Percentiles rank a stretch among this genome's conserved stretches.
Evolutionary conservation across 2,797 vertebrate species (phyloP).

Genomic region (Chromobotia macracanthus): DNA sequence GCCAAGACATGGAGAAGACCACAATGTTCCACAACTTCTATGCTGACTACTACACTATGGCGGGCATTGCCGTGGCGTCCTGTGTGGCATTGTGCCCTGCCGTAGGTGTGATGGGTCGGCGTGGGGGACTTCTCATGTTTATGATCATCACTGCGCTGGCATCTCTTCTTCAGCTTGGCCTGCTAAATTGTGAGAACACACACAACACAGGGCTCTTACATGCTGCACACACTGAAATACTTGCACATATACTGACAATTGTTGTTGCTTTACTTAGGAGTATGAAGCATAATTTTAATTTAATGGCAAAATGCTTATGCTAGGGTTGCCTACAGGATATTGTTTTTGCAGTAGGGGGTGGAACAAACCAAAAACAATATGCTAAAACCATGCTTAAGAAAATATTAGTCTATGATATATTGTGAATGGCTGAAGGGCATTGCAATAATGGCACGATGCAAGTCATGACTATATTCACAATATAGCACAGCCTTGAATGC

Average conservation of each 20-base stretch:
- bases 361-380: too few relatives aligned
- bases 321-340: not conserved
- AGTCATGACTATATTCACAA: too few relatives aligned
- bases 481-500: not conserved
- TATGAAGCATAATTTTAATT: not conserved
- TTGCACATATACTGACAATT: not conserved
- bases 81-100: constrained; percentile 91
- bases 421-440: too few relatives aligned
- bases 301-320: not conserved
- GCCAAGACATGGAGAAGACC: constrained; percentile 80
- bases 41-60: constrained; percentile 92
- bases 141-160: constrained; percentile 97
- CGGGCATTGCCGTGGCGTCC: constrained; percentile 88
- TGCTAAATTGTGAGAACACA: constrained; percentile 89
- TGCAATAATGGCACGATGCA: too few relatives aligned
- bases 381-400: too few relatives aligned
- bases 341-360: not conserved
- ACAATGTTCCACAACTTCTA: constrained; percentile 91
- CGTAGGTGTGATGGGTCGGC: constrained; percentile 88
- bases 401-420: too few relatives aligned
- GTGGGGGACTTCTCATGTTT: constrained; percentile 94
- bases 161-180: constrained; percentile 91
- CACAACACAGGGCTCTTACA: not conserved
- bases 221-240: constrained; percentile 16
- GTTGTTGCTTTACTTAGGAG: not conserved